These are phyloP conservation scores for Panthera uncia DNA, from an alignment of 2,113 vertebrate species.

Conservation along the genomic window DNA sequence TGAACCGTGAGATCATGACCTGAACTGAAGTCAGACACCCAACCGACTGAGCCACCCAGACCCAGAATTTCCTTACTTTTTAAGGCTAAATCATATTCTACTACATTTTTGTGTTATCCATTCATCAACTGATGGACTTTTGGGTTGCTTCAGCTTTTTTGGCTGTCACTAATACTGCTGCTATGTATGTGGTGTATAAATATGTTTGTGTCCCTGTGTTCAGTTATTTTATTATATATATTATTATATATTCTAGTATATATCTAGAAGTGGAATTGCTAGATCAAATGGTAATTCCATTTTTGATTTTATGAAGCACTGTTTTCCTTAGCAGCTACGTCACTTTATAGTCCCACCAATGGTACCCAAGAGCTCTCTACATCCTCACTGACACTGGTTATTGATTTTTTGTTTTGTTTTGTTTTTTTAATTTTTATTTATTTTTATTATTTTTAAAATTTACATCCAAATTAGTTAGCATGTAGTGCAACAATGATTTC, in stretches of 20 bases:
- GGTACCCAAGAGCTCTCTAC: background rate
- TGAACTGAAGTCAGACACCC: too few species aligned
- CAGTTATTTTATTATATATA: background rate
- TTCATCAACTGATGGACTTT: background rate
- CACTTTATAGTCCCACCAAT: background rate
- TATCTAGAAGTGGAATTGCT: background rate
- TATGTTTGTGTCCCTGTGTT: background rate
- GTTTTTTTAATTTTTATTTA: background rate
- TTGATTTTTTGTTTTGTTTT: background rate
- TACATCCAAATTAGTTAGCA: too few species aligned
- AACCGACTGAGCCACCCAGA: too few species aligned
- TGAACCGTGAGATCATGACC: too few species aligned
- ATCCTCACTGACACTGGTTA: background rate
- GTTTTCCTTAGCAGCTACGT: background rate
- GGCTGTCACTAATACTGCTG: background rate
- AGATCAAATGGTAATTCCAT: background rate
- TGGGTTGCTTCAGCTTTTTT: background rate
- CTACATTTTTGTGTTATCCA: background rate
- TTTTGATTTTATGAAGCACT: background rate
- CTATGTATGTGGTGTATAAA: background rate
- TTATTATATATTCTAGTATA: background rate
- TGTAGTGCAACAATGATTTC: too few species aligned
- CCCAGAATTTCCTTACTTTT: background rate
- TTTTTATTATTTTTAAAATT: too few species aligned
- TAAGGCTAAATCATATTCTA: background rate